Evolutionary conservation across 2,797 vertebrate species (phyloP).

Genomic region (Poecilia wingei): DNA sequence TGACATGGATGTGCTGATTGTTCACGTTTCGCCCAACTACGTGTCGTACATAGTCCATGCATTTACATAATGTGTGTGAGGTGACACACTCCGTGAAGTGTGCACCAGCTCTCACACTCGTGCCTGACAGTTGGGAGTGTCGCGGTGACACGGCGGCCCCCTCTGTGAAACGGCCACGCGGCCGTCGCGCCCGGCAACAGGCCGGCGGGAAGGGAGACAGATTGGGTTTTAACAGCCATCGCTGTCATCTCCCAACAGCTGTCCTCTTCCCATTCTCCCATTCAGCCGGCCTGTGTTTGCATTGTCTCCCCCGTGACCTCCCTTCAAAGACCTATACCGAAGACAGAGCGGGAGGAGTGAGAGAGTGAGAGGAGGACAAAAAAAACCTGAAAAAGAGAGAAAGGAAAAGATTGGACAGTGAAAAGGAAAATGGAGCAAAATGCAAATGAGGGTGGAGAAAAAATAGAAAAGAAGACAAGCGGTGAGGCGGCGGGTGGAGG

Average conservation of each 20-base stretch:
- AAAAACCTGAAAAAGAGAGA: constrained; percentile 13
- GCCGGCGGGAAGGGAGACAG: constrained; percentile 82
- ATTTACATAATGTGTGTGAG: constrained; percentile 47
- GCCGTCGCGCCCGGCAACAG: constrained; percentile 70
- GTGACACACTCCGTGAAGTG: constrained; percentile 57
- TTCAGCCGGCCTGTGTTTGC: constrained; percentile 83
- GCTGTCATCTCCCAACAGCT: constrained; percentile 87
- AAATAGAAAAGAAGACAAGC: constrained; percentile 4
- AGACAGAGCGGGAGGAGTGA: constrained; percentile 42
- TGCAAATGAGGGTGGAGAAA: constrained; percentile 50
- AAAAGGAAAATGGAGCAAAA: constrained; percentile 52
- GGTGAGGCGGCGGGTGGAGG: constrained; percentile 31
- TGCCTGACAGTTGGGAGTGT: constrained; percentile 77
- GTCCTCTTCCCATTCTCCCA: constrained; percentile 84
- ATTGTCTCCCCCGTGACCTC: constrained; percentile 82
- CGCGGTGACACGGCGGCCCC: constrained; percentile 67
- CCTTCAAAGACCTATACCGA: constrained; percentile 66
- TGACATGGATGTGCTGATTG: constrained; percentile 27
- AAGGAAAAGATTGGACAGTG: constrained; percentile 39
- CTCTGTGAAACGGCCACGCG: constrained; percentile 55
- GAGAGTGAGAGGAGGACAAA: neutral
- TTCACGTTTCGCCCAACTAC: constrained; percentile 35
- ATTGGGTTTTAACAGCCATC: constrained; percentile 85
- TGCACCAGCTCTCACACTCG: constrained; percentile 58
- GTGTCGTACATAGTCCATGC: constrained; percentile 35